These are phyloP conservation scores for Eustalomyia histrio DNA, from an alignment of 2,888 invertebrate species.

Conservation along the genomic window DNA sequence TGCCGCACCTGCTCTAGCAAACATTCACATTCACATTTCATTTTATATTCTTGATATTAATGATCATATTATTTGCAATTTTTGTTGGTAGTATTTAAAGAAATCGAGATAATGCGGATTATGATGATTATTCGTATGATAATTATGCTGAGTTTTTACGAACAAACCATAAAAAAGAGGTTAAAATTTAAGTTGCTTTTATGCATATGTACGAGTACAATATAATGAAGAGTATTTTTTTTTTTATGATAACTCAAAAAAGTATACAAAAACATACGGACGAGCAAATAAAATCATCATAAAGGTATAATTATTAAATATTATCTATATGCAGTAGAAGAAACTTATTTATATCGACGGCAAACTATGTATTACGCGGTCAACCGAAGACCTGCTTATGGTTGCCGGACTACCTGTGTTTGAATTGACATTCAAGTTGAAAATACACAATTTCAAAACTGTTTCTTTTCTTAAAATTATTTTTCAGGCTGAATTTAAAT, in stretches of 20 bases:
- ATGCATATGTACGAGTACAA: neutral
- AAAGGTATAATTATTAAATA: neutral
- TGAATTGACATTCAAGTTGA: too few relatives aligned
- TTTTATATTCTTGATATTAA: neutral
- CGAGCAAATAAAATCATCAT: neutral
- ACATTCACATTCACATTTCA: too few relatives aligned
- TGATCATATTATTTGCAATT: conserved; percentile 1
- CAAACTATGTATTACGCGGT: too few relatives aligned
- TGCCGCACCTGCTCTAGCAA: neutral
- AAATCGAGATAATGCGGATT: neutral
- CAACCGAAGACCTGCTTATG: too few relatives aligned
- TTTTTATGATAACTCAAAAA: neutral
- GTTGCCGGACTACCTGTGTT: too few relatives aligned
- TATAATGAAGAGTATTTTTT: too few relatives aligned
- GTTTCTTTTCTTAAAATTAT: too few relatives aligned
- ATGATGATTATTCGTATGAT: neutral
- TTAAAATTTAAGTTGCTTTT: conserved; percentile 1
- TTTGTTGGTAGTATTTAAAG: neutral
- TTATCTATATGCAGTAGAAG: too few relatives aligned
- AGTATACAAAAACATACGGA: neutral
- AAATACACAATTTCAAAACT: too few relatives aligned
- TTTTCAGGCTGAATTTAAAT: too few relatives aligned
- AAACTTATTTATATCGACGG: too few relatives aligned
- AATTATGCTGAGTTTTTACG: neutral
- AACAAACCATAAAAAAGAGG: neutral